Base-by-base conservation (phyloP, 2,888 invertebrate genomes). In the Drosophila atroscutellata region DNA sequence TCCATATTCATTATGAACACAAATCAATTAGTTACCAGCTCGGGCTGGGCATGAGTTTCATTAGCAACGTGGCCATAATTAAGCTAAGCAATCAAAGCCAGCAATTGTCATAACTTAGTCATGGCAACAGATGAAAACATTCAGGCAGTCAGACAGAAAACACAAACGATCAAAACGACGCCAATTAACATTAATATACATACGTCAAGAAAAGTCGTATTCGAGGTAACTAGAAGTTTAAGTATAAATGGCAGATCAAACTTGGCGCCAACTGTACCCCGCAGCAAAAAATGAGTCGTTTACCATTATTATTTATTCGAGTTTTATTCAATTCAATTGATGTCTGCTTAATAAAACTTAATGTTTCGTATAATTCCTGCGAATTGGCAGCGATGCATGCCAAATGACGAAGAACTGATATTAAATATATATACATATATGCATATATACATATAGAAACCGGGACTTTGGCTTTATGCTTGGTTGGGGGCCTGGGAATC, bases 301-400 rank as follows among this genome's bases (percentile, higher is more conserved):
- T 73, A 68, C 28, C 54, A 69, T 66, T 61, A 51, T 84, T 79
- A 84, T 87, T 89, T 82, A 89, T 86, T 63, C 45, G 75, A 63
- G 60, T 83, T 90, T 81, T 80, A 77, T 83, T 76, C 64, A 72
- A 72, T 80, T 73, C 83, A 86, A 88, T 89, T 86, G 88, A 82
- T 85, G 88, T 88, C 81, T 82, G 90, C 86, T 90, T 90, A 90
- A 91, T 91, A 90, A 91, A 91, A 91, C 72, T 89, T 81, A 91
- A 91, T 84, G 91, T 90, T 77, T 91, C 91, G 86, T 86, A 91
- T 85, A 91, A 91, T 91, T 91, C 80, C 84, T 62, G 72, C 70
- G 91, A 91, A 91, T 74, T 89, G 73, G 72, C 85, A 89, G 75
- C 80, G 77, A 69, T 83, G 89, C 90, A 77, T 84, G 71, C 75